A percentile compares a stretch with the other conserved stretches of the same genome.
These are phyloP conservation scores for Seriola quinqueradiata DNA, from an alignment of 2,113 vertebrate species.

Conservation along the genomic window DNA sequence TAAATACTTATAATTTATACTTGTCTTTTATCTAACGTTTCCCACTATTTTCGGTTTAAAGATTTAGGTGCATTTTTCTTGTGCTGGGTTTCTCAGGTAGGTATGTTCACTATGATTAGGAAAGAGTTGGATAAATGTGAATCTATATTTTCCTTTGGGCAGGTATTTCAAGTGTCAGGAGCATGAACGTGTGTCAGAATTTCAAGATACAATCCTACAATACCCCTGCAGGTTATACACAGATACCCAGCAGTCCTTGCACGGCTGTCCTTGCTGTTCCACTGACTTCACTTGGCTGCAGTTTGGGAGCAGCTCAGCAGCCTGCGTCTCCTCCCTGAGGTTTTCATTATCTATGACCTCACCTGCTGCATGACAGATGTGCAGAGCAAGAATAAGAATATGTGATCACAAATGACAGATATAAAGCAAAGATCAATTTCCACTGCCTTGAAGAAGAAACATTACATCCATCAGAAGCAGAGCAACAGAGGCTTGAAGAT, in stretches of 20 bases:
- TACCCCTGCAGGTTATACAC: not conserved
- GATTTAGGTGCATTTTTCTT: not conserved
- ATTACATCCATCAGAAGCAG: not conserved
- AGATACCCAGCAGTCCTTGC: not conserved
- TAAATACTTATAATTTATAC: not conserved
- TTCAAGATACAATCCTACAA: no score
- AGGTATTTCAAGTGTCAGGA: no score
- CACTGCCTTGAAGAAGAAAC: not conserved
- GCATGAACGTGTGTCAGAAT: no score
- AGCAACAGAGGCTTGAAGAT: no score
- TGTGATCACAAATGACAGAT: conserved; percentile 3
- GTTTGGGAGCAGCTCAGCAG: not conserved
- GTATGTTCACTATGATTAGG: no score
- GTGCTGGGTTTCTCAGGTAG: not conserved
- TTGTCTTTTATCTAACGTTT: not conserved
- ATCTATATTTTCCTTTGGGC: no score
- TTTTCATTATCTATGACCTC: conserved; percentile 3
- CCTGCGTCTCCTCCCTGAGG: not conserved
- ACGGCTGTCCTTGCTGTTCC: not conserved
- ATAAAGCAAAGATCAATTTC: not conserved
- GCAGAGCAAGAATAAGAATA: not conserved
- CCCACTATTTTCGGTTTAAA: not conserved
- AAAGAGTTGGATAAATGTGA: no score
- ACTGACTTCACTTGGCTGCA: conserved; percentile 16
- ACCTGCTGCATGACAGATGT: conserved; percentile 28